A percentile compares a stretch with the other conserved stretches of the same genome.
phyloP scores from a whole-genome alignment of 1,140 invertebrate species.

The Andrena cerasifolii region DNA sequence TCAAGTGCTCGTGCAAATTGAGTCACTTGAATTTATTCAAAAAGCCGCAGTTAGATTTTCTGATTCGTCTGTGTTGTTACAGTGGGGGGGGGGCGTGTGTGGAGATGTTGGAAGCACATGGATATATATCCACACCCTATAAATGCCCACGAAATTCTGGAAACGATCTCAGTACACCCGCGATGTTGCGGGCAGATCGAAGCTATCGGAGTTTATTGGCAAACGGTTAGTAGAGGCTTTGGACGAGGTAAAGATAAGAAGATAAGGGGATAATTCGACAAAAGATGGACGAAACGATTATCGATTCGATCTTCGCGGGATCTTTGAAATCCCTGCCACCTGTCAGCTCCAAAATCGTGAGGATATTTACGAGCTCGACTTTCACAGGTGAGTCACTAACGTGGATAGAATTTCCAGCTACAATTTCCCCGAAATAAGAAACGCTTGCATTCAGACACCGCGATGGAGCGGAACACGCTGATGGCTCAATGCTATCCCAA shows the following conservation, averaged over 20 bases:
- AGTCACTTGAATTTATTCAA: not conserved
- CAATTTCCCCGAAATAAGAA: not conserved
- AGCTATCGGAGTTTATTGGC: not conserved
- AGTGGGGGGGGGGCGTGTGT: not conserved
- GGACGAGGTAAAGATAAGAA: no score
- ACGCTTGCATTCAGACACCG: conserved; percentile 89
- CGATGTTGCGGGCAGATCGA: conserved; percentile 31
- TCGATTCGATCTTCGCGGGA: conserved; percentile 95
- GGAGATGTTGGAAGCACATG: conserved; percentile 5
- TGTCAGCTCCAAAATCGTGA: conserved; percentile 98
- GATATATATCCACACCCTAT: conserved; percentile 30
- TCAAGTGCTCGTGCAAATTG: not conserved
- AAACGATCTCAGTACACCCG: conserved; percentile 38
- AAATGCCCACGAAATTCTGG: conserved; percentile 26
- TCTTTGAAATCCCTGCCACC: conserved; percentile 94
- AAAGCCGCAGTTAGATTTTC: not conserved
- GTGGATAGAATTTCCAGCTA: not conserved
- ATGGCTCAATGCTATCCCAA: conserved; percentile 99
- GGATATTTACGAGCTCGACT: conserved; percentile 99
- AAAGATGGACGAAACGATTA: conserved; percentile 93
- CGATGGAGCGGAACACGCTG: conserved; percentile 97
- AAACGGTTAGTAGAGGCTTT: not conserved
- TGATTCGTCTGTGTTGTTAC: not conserved
- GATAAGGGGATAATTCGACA: no score
- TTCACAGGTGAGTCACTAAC: conserved; percentile 92